Evolutionary conservation across 2,113 vertebrate genomes (phyloP).

Genomic region (Thalassarche chlororhynchos): DNA sequence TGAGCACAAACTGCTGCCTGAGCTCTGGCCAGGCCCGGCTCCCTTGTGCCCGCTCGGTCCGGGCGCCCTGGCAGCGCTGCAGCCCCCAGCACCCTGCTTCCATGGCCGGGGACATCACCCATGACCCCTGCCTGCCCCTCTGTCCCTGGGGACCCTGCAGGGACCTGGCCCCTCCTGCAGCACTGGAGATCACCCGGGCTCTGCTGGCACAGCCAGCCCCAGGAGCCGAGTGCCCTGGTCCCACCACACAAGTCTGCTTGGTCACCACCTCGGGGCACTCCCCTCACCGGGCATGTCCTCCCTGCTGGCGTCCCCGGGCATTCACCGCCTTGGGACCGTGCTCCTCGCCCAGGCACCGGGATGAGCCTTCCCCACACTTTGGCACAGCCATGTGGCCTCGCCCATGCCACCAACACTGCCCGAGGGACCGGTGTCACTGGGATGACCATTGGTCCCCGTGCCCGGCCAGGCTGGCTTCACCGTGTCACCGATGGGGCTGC

Average conservation of each 20-base stretch:
- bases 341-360: not conserved
- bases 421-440: not conserved
- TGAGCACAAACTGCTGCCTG: not conserved
- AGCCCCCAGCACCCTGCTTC: not conserved
- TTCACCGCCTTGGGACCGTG: no score
- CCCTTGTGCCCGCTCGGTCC: not conserved
- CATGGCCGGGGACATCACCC: not conserved
- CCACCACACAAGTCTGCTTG: not conserved
- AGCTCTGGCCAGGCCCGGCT: not conserved
- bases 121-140: not conserved
- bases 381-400: not conserved
- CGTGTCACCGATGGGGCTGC: not conserved
- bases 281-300: not conserved
- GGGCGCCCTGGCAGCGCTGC: not conserved
- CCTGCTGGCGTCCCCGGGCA: rapidly evolving
- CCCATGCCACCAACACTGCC: not conserved
- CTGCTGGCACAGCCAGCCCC: not conserved
- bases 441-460: not conserved
- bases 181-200: not conserved
- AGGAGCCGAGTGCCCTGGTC: no score
- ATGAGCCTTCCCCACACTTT: not conserved
- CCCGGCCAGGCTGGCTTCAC: not conserved
- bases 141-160: not conserved
- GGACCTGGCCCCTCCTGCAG: not conserved
- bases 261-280: no score